Base-by-base conservation (phyloP, 2,797 vertebrate species). In the Acanthurus leucopareius region DNA sequence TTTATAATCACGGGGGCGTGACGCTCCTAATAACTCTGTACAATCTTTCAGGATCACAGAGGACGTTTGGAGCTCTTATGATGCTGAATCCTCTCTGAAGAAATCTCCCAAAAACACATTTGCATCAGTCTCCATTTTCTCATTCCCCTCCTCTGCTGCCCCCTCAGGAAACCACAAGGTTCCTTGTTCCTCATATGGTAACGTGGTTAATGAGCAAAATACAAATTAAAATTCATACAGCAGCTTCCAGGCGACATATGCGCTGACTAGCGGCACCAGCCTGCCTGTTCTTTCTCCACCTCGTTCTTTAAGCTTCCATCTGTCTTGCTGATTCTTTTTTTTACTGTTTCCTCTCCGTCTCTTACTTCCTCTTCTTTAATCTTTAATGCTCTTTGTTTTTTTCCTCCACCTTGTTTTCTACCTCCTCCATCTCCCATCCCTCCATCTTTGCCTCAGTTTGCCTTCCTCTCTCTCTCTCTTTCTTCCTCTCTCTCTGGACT, bases 201-300 rank as follows among this genome's bases (percentile, higher is more conserved):
- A 53, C 69, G 66, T 68, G 64, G 47, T 82, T 89, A 91, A 87
- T 87, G 67, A 84, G 72, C 61, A 25, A 25, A 78, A 78, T n/a
- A 74, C 74, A 80, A 75, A 86, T 87, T 82, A 79, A 82, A 78
- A 89, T 87, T 84, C 77, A 88, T 67, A 63, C 16, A 53, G 49
- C 25, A 65, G 75, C 79, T 75, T 85, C 75, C 71, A 85, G 86
- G 74, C 79, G 87, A 79, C 86, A 90, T 85, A 90, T 88, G 87
- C 68, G 79, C 69, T 10, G 8, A 68, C 68, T 68, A 59, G 40
- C 53, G 77, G 82, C 63, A 62, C 7, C 79, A 17, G 82, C 65
- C 72, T 65, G 75, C 52, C 73, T 52, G 28, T 81, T 82, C 77
- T 53, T 79, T 82, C 77, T 53, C n/a, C 22, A 15, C 9, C 48